Evolutionary conservation across 35 echinoderm and acorn worm genomes (phyloP), one percentile per base, ranked within the genome.

Genomic region (Heliocidaris erythrogramma): DNA sequence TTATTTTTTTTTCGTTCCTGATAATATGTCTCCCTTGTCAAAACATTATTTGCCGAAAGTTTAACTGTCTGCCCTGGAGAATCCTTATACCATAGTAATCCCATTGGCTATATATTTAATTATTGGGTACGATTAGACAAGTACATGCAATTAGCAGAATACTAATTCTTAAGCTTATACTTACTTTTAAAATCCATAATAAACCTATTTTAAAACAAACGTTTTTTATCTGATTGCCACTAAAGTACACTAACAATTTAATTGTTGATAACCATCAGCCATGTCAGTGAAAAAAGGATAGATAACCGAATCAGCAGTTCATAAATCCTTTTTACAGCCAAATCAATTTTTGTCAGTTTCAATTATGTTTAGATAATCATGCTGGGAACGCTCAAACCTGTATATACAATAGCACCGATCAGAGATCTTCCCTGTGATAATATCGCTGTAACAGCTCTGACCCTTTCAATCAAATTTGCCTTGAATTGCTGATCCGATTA

Each of bases 401-500:
- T 18, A 13, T 69, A 21, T 69, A 89, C 87, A 89, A 89, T 89
- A 42, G 87, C 31, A 89, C 87, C 42, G 87, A 47, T 89, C 42
- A 14, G 87, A 89, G 87, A 89, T 89, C 87, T 89, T 89, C 87
- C 31, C 87, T 42, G 7, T 89, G 87, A 89, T 89, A 89, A 89
- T 89, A 78, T 89, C 29, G 18, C 47, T 42, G 18, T 47, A 16
- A 32, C 47, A 89, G 47, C 12, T 18, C 10, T 89, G 87, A 89
- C 87, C 87, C 87, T 47, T 89, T 89, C 87, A 89, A 89, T 89
- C 87, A 89, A 89, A 89, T 16, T 89, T n/a, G 87, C 87, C 87
- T 35, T 89, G 30, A 89, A 89, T 89, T 89, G 87, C 31, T 35
- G 87, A 89, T 89, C 87, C 87, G 87, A 89, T 89, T 89, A 89